Evolutionary conservation across 2,113 vertebrate genomes (phyloP).

Genomic region (Paralichthys olivaceus): DNA sequence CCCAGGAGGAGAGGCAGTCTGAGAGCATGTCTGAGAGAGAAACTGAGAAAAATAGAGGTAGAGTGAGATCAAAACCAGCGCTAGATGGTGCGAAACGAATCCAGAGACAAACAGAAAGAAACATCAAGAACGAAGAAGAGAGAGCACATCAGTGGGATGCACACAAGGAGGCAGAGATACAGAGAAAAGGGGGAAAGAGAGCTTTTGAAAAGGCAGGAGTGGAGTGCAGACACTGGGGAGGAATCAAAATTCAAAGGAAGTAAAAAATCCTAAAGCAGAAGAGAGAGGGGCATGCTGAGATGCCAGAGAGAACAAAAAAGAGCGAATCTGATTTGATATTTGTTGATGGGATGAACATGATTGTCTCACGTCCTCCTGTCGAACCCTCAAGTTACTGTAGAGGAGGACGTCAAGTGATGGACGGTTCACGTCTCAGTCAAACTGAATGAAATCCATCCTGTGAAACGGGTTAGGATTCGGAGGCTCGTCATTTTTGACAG

Average conservation of each 20-base stretch:
- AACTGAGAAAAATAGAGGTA: not conserved
- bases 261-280: constrained; percentile 56
- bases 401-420: not conserved
- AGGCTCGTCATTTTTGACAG: too few relatives aligned
- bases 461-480: too few relatives aligned
- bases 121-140: constrained; percentile 43
- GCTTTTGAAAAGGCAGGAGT: constrained; percentile 43
- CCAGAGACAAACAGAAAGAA: constrained; percentile 47
- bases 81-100: constrained; percentile 45
- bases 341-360: constrained; percentile 35
- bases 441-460: too few relatives aligned
- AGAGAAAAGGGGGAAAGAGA: constrained; percentile 8
- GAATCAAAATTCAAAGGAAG: constrained; percentile 61
- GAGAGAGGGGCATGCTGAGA: constrained; percentile 26
- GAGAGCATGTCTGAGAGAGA: not conserved
- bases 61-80: constrained; percentile 57
- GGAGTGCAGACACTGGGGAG: constrained; percentile 43
- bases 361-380: constrained; percentile 27
- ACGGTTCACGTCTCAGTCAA: not conserved
- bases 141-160: constrained; percentile 24
- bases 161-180: constrained; percentile 35
- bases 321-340: constrained; percentile 46
- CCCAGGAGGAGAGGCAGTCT: constrained; percentile 21
- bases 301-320: constrained; percentile 45
- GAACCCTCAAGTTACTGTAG: constrained; percentile 17